These are phyloP conservation scores for Manis javanica DNA, from an alignment of 2,797 vertebrate genomes.

Conservation along the genomic window DNA sequence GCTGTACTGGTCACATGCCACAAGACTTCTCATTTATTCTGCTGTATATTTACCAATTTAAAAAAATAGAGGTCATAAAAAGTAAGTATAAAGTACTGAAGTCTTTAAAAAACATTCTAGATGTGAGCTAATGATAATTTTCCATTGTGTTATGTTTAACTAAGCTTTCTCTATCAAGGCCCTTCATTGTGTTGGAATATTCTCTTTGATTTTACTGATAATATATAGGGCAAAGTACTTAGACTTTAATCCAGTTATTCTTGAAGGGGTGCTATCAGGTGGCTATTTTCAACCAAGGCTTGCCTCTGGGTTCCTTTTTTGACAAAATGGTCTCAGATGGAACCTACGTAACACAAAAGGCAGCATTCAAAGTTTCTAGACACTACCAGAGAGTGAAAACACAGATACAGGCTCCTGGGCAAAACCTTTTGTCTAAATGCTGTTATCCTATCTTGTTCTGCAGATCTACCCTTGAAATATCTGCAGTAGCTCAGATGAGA, in stretches of 20 bases:
- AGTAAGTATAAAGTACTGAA: background rate
- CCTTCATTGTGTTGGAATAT: background rate
- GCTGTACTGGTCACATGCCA: background rate
- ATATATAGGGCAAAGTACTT: background rate
- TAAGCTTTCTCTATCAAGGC: background rate
- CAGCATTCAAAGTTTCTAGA: background rate
- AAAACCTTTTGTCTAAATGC: background rate
- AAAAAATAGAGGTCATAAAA: background rate
- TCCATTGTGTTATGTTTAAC: background rate
- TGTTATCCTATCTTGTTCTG: background rate
- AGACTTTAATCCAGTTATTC: background rate
- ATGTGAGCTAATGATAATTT: background rate
- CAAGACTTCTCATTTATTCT: background rate
- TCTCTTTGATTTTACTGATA: background rate
- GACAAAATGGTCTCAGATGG: background rate
- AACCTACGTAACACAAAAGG: background rate
- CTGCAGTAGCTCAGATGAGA: background rate
- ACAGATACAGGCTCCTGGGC: background rate
- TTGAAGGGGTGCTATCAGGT: background rate
- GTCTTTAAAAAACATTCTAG: background rate
- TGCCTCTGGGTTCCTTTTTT: background rate
- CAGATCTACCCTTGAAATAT: background rate
- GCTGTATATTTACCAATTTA: too few species aligned
- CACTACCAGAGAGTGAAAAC: background rate
- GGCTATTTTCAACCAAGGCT: background rate